Conservation (phyloP, 2,113 vertebrate genomes). For the Nestor notabilis region DNA sequence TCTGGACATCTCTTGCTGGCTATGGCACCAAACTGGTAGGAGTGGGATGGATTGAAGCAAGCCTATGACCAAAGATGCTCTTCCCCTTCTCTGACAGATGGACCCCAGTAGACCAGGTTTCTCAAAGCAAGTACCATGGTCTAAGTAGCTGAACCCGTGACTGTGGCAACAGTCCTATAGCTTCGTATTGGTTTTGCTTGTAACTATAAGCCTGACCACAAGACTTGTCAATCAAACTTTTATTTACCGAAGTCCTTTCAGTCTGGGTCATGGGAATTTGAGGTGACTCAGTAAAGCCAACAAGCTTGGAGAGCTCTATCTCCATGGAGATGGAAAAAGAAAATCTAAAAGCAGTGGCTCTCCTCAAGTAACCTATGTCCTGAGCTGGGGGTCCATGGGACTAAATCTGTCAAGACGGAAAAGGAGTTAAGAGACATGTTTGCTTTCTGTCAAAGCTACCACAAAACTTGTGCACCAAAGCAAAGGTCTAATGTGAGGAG, state of each 20-base stretch:
- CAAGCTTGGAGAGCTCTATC: neutral
- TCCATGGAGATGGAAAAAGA: neutral
- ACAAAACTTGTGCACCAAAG: neutral
- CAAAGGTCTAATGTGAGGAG: neutral
- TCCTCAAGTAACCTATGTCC: neutral
- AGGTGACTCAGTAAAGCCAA: neutral
- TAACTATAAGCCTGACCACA: neutral
- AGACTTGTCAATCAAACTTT: neutral
- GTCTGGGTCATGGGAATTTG: neutral
- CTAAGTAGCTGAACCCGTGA: neutral
- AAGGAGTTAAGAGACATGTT: neutral
- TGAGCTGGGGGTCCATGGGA: accelerated
- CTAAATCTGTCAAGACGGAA: neutral
- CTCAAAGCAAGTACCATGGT: neutral
- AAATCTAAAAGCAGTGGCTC: neutral
- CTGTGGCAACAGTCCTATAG: neutral
- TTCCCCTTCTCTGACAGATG: neutral
- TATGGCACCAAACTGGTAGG: neutral
- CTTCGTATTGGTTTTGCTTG: neutral
- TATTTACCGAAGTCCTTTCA: neutral
- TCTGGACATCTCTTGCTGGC: neutral
- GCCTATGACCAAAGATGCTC: neutral
- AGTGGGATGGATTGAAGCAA: neutral
- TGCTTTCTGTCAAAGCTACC: neutral
- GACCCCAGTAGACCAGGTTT: neutral